Conservation (phyloP, 2,888 invertebrate species). For the Dolichomitus sp. region DNA sequence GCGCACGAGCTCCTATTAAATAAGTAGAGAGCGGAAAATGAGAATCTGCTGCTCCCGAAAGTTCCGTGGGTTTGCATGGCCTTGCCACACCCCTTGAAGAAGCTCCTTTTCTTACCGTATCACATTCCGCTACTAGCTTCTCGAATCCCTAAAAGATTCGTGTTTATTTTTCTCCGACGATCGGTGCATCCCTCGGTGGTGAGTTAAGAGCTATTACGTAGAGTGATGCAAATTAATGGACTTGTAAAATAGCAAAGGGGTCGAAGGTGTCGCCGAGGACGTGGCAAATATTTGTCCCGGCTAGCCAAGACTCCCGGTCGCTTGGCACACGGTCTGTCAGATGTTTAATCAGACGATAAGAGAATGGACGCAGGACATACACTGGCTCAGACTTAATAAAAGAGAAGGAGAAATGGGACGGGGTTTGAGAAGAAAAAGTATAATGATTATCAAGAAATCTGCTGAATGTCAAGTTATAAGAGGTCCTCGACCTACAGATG, state of each 20-base stretch:
- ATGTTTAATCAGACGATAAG: conserved; percentile 47
- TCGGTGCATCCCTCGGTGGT: conserved; percentile 34
- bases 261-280: conserved; percentile 28
- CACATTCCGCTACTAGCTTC: conserved; percentile 10
- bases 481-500: background rate
- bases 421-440: background rate
- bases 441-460: background rate
- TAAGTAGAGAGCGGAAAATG: conserved; percentile 27
- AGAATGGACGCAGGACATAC: conserved; percentile 20
- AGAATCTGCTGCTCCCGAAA: background rate
- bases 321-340: conserved; percentile 1
- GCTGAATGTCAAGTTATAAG: background rate
- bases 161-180: conserved; percentile 61
- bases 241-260: conserved; percentile 62
- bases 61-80: background rate
- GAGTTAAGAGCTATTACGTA: conserved; percentile 62
- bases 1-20: conserved; percentile 9
- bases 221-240: conserved; percentile 68
- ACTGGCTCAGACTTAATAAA: background rate
- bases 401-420: background rate
- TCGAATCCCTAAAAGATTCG: conserved; percentile 20
- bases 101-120: background rate
- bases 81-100: background rate
- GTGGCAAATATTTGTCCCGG: conserved; percentile 62
- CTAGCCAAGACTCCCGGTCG: conserved; percentile 16